Conservation (phyloP, 2,113 vertebrate species). For the Paratilapia polleni region DNA sequence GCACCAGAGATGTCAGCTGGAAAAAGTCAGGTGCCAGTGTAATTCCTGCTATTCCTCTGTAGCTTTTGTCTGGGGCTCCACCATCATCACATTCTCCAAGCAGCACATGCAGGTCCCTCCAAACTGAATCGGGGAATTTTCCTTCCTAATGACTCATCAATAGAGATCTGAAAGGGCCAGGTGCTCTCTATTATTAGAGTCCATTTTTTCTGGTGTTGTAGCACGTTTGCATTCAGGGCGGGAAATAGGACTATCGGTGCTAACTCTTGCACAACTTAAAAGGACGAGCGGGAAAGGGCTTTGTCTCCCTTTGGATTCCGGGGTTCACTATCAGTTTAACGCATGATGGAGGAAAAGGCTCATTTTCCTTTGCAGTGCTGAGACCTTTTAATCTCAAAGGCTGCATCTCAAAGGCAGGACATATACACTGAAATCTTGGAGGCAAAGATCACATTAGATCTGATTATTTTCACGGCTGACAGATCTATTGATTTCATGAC, state of each 20-base stretch:
- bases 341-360: constrained; percentile 75
- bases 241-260: constrained; percentile 35
- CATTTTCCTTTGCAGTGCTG: constrained; percentile 22
- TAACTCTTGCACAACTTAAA: constrained; percentile 78
- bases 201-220: constrained; percentile 40
- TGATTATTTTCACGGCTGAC: accelerated
- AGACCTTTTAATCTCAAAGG: constrained; percentile 25
- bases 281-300: constrained; percentile 60
- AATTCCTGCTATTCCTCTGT: constrained; percentile 76
- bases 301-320: constrained; percentile 70
- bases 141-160: constrained; percentile 58
- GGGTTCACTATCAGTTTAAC: constrained; percentile 76
- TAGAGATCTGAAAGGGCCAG: constrained; percentile 77
- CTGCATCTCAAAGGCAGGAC: not conserved
- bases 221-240: constrained; percentile 31
- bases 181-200: constrained; percentile 74
- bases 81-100: constrained; percentile 66
- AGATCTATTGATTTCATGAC: accelerated
- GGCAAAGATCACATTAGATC: not conserved
- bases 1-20: constrained; percentile 77
- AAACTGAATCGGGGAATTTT: constrained; percentile 61
- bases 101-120: constrained; percentile 37
- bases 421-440: not conserved
- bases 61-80: constrained; percentile 71
- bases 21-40: constrained; percentile 76